phyloP scores from a whole-genome alignment of 2,888 invertebrate genomes.

The Drosophila peninsularis region DNA sequence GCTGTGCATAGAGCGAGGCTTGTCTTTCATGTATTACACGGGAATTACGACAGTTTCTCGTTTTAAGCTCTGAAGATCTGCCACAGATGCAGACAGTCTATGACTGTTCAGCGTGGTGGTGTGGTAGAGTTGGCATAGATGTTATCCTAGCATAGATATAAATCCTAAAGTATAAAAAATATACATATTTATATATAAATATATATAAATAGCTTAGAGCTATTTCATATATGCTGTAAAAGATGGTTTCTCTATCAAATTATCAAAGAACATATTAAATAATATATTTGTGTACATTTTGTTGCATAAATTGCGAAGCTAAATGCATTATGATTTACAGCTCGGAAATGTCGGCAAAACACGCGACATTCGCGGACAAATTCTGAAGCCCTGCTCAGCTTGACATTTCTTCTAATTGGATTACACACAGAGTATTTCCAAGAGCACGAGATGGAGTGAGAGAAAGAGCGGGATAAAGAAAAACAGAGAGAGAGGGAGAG shows the following conservation, averaged over 20 bases:
- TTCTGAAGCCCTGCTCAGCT: constrained; percentile 43
- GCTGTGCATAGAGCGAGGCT: no score
- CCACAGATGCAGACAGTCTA: neutral
- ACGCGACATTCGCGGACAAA: constrained; percentile 57
- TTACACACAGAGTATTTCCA: constrained; percentile 44
- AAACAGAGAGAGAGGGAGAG: neutral
- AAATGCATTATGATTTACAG: constrained; percentile 45
- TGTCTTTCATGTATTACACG: neutral
- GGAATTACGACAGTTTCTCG: neutral
- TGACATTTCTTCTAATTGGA: constrained; percentile 78
- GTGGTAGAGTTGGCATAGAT: neutral
- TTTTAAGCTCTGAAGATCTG: neutral
- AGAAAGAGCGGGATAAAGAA: constrained; percentile 4
- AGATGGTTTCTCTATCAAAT: neutral
- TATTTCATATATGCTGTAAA: no score
- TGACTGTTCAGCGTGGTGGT: neutral
- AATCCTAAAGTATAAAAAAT: no score
- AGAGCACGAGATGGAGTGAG: neutral
- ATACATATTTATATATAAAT: no score
- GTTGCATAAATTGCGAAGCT: constrained; percentile 14
- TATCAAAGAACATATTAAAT: neutral
- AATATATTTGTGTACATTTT: constrained; percentile 4
- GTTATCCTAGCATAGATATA: neutral
- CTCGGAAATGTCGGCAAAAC: constrained; percentile 57
- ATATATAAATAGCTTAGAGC: neutral